Percentiles rank a stretch among this genome's conserved stretches.
These are phyloP conservation scores for Drosophila yooni DNA, from an alignment of 2,888 invertebrate species.

Conservation along the genomic window DNA sequence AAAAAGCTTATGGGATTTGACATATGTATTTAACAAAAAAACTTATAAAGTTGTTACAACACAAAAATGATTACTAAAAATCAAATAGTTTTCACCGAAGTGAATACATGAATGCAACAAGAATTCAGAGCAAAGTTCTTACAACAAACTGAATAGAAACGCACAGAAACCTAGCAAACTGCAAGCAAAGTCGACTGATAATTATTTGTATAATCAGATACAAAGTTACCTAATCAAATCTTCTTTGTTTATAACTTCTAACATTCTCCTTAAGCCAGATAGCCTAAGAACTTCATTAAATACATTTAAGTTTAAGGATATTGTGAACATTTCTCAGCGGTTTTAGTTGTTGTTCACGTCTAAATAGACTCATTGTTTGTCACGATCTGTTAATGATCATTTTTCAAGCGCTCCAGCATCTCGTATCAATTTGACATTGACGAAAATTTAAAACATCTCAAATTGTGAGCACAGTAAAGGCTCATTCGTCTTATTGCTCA, in stretches of 20 bases:
- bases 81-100: too few species aligned
- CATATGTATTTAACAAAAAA: background rate
- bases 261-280: background rate
- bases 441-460: background rate
- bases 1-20: background rate
- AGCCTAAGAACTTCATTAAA: background rate
- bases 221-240: background rate
- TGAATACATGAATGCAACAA: background rate
- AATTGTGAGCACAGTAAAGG: background rate
- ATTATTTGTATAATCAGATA: background rate
- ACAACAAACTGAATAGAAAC: background rate
- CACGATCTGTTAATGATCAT: background rate
- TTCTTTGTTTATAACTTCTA: background rate
- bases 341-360: background rate
- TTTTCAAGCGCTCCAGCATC: background rate
- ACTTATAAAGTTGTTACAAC: background rate
- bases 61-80: background rate
- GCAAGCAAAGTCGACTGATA: background rate
- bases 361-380: background rate
- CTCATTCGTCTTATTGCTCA: constrained; percentile 10
- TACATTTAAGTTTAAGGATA: background rate
- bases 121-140: background rate
- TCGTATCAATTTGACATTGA: background rate
- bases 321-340: background rate
- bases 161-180: background rate